Conservation (phyloP, 2,888 invertebrate genomes). For the Nezara viridula region DNA sequence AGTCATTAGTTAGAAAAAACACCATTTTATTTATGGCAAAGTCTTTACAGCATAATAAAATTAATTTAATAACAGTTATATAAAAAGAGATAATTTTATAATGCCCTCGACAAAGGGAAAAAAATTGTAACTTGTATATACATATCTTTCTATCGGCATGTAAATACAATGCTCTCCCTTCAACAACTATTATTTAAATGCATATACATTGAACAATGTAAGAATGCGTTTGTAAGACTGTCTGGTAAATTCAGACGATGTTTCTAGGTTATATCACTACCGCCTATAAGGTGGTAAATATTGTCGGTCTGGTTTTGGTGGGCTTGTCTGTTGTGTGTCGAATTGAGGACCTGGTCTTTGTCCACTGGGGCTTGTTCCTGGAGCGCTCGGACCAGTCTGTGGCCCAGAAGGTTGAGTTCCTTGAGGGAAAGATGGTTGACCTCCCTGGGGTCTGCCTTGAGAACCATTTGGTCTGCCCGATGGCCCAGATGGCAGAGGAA, state of each 20-base stretch:
- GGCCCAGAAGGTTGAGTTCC: conserved; percentile 63
- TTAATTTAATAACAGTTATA: conserved; percentile 50
- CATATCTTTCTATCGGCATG: not conserved
- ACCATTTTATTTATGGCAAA: conserved; percentile 55
- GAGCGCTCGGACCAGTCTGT: conserved; percentile 57
- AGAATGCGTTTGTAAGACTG: not conserved
- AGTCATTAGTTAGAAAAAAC: not conserved
- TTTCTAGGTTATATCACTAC: conserved; percentile 59
- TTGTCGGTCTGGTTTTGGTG: conserved; percentile 73
- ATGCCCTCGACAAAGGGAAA: conserved; percentile 41
- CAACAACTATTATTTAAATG: conserved; percentile 1
- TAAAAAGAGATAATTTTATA: conserved; percentile 40
- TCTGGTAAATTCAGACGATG: not conserved
- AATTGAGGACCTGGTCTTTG: conserved; percentile 60
- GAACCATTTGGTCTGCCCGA: conserved; percentile 58
- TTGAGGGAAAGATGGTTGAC: conserved; percentile 65
- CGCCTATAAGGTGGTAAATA: conserved; percentile 78
- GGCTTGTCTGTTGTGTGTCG: conserved; percentile 64
- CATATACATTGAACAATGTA: conserved; percentile 47
- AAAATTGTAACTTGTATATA: conserved; percentile 46
- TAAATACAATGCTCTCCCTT: conserved; percentile 44
- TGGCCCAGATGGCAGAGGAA: conserved; percentile 53
- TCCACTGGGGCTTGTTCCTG: conserved; percentile 55
- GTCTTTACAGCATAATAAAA: conserved; percentile 12
- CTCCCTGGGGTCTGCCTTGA: conserved; percentile 60